phyloP scores from a whole-genome alignment of 2,797 vertebrate genomes.

The Bradypodion ventrale region DNA sequence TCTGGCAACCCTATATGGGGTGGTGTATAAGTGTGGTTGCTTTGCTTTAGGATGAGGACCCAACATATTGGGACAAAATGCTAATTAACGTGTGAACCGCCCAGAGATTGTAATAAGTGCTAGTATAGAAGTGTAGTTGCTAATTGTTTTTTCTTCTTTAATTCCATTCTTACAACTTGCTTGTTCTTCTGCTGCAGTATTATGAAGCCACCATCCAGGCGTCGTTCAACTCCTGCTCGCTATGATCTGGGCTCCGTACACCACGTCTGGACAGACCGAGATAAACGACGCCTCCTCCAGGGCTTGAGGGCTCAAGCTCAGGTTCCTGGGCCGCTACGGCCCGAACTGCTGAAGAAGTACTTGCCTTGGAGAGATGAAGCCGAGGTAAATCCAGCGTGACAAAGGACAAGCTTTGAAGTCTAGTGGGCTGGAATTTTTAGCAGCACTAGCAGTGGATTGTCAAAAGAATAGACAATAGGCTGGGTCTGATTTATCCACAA shows the following conservation, averaged over 20 bases:
- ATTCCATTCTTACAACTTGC: neutral
- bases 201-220: constrained; percentile 30
- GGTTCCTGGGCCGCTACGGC: neutral
- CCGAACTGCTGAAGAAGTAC: constrained; percentile 20
- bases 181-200: neutral
- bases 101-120: no score
- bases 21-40: no score
- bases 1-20: no score
- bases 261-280: constrained; percentile 12
- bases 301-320: constrained; percentile 17
- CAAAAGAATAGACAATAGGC: no score
- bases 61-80: no score
- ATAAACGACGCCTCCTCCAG: constrained; percentile 16
- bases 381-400: constrained; percentile 4
- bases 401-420: neutral
- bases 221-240: neutral
- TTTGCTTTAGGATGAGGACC: no score
- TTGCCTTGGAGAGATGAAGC: constrained; percentile 14
- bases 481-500: neutral
- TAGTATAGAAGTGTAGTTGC: no score
- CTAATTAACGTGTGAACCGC: no score
- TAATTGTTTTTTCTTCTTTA: no score
- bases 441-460: no score
- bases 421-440: neutral
- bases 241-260: neutral